Evolutionary conservation across 2,888 invertebrate species (phyloP).

Genomic region (Folsomia manolachei): DNA sequence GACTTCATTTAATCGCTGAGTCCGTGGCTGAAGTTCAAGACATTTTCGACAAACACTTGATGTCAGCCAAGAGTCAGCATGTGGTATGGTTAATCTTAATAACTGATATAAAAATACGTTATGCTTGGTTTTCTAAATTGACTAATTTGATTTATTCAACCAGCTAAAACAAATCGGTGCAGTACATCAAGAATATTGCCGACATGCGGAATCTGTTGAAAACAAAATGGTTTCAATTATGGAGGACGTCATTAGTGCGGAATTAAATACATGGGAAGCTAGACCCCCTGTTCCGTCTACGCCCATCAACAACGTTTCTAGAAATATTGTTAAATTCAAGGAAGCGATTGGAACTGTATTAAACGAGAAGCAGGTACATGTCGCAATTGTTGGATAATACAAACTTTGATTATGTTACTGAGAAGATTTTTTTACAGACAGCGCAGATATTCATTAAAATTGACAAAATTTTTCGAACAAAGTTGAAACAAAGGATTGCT

Average conservation of each 20-base stretch:
- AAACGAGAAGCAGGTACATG: slow-evolving; percentile 45
- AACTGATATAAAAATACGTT: slow-evolving; percentile 2
- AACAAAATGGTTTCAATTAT: slow-evolving; percentile 88
- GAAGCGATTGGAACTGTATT: slow-evolving; percentile 49
- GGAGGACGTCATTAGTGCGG: slow-evolving; percentile 75
- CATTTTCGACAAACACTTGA: slow-evolving; percentile 41
- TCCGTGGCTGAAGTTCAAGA: slow-evolving; percentile 43
- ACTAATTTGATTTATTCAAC: not conserved
- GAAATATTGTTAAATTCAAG: slow-evolving; percentile 47
- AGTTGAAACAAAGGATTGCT: slow-evolving; percentile 75
- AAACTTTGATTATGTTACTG: too few relatives aligned
- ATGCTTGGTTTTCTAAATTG: not conserved
- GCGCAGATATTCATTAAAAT: slow-evolving; percentile 71
- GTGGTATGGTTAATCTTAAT: slow-evolving; percentile 40
- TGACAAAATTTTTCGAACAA: slow-evolving; percentile 81
- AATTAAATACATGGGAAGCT: slow-evolving; percentile 85
- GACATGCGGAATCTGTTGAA: slow-evolving; percentile 89
- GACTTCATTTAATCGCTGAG: slow-evolving; percentile 68
- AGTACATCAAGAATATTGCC: slow-evolving; percentile 74
- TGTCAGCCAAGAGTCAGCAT: slow-evolving; percentile 47
- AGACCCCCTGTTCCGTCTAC: slow-evolving; percentile 92
- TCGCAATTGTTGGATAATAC: not conserved
- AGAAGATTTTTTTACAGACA: slow-evolving; percentile 61
- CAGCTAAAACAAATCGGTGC: slow-evolving; percentile 59
- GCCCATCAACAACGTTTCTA: slow-evolving; percentile 79